Evolutionary conservation across 2,797 vertebrate species (phyloP), one percentile per base, ranked within the genome.

Genomic region (Lacerta bilineata): DNA sequence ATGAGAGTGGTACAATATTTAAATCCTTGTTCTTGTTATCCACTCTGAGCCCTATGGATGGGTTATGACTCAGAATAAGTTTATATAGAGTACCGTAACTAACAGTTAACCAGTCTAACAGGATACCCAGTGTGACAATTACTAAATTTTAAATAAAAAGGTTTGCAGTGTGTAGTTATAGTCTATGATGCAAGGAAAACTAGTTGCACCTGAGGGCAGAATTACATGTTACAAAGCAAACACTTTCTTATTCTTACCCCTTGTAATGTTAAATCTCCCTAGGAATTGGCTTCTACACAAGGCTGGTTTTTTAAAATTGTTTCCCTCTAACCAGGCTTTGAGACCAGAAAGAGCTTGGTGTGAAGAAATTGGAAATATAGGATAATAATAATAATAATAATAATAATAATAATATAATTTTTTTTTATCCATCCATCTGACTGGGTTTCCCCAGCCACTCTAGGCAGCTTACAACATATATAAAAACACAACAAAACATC

Each of bases 91-190:
- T 64, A 33, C 33, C 33, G 33, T 33, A 81, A 81, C 2, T 64
- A 81, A 80, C 78, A 80, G 46, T 80, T 55, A 80, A 36, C 27
- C 64, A 66, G 23, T 41, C 80, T 77, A 27, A 27, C 43, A 77
- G 25, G 43, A 27, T 68, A 39, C 18, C 36, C 39, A 43, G 27
- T 68, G 39, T 43, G 23, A 11, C 61, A 41, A 66, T 27, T 82
- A 8, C 25, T 41, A 9, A 75, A 20, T 59, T 72, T 18, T 76
- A 9, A 76, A 29, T 75, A 71, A 41, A 84, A 75, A n/a, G 29
- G 8, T 29, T 55, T 29, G 39, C 27, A 25, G 25, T 77, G 29
- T 80, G 23, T 18, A 68, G 18, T 55, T 72, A 43, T 33, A 3
- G n/a, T 68, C 17, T 66, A 8, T 66, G 61, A n/a, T 43, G 5